Evolutionary conservation across 2,113 vertebrate genomes (phyloP).

Genomic region (human): GRCh38 chr2:225865501-225866000

Average conservation of each 20-base stretch:
- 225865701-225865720: neutral
- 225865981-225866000: neutral
- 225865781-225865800: neutral
- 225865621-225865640: neutral
- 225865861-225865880: neutral
- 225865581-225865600: neutral
- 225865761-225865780: neutral
- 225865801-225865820: neutral
- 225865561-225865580: neutral
- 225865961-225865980: neutral
- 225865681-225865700: neutral
- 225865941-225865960: neutral
- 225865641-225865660: neutral
- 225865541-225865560: neutral
- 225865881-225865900: neutral
- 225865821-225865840: neutral
- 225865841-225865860: neutral
- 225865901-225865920: neutral
- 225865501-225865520: neutral
- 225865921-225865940: neutral
- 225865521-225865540: neutral
- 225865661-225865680: constrained; percentile 8
- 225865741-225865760: neutral
- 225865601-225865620: neutral
- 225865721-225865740: neutral